Evolutionary conservation across 2,113 vertebrate species (phyloP).

Genomic region (Siphamia tubifer): DNA sequence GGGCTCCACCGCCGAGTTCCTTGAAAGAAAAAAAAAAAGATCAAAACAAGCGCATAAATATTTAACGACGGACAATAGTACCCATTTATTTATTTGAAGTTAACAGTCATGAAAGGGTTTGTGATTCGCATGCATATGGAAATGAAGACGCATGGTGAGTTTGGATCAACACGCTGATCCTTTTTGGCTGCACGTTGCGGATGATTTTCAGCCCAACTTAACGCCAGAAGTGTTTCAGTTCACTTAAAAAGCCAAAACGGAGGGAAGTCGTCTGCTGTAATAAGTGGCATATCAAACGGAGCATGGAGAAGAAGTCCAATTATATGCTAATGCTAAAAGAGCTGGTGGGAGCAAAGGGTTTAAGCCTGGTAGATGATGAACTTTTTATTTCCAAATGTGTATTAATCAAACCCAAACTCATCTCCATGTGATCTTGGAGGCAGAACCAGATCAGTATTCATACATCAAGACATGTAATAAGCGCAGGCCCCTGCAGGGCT

Average conservation of each 20-base stretch:
- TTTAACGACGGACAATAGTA: not conserved
- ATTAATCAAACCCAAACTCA: slow-evolving; percentile 51
- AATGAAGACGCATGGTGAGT: slow-evolving; percentile 5
- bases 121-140: slow-evolving; percentile 3
- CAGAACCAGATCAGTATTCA: slow-evolving; percentile 31
- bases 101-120: not conserved
- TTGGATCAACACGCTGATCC: slow-evolving; percentile 3
- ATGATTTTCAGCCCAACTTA: slow-evolving; percentile 4
- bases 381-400: slow-evolving; percentile 29
- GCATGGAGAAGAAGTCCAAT: slow-evolving; percentile 23
- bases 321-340: slow-evolving; percentile 45
- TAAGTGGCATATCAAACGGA: slow-evolving; percentile 47
- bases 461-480: slow-evolving; percentile 14
- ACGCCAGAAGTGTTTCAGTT: not conserved
- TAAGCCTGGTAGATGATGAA: slow-evolving; percentile 19
- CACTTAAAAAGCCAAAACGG: slow-evolving; percentile 21
- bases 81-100: not conserved
- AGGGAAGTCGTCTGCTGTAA: not conserved
- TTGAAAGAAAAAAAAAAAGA: slow-evolving; percentile 7
- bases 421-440: slow-evolving; percentile 38
- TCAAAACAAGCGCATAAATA: not conserved
- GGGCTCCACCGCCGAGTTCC: not conserved
- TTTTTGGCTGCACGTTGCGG: not conserved
- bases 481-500: slow-evolving; percentile 32
- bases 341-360: slow-evolving; percentile 37